A percentile compares a stretch with the other conserved stretches of the same genome.
Evolutionary conservation across 2,113 vertebrate species (phyloP).

Genomic region (Chaetorhynchus papuensis): DNA sequence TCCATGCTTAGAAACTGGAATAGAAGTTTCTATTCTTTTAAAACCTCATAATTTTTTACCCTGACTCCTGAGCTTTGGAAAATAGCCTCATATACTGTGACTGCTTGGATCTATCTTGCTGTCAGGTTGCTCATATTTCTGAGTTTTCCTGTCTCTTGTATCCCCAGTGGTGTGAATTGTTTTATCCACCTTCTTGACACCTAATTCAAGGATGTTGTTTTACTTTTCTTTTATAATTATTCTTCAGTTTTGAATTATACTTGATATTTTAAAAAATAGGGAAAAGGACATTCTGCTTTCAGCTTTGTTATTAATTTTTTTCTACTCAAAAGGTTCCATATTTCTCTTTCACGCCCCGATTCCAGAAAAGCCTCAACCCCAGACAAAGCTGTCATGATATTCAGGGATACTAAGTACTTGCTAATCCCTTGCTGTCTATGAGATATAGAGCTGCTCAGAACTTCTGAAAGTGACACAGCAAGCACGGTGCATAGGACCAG

Average conservation of each 20-base stretch:
- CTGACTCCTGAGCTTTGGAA: neutral
- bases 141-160: neutral
- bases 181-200: neutral
- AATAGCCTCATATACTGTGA: neutral
- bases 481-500: neutral
- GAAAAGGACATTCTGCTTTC: neutral
- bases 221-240: neutral
- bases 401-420: neutral
- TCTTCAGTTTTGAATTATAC: neutral
- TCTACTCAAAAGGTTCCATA: neutral
- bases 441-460: neutral
- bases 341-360: neutral
- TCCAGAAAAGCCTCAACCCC: neutral
- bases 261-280: neutral
- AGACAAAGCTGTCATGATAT: neutral
- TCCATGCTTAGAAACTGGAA: neutral
- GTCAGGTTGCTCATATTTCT: neutral
- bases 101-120: neutral
- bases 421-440: neutral
- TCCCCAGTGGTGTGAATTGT: neutral
- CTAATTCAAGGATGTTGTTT: neutral
- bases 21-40: neutral
- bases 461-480: neutral
- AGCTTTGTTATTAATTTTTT: neutral
- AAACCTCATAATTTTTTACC: neutral